Evolutionary conservation across 1,140 invertebrate species (phyloP).

Genomic region (Pollicipes pollicipes): DNA sequence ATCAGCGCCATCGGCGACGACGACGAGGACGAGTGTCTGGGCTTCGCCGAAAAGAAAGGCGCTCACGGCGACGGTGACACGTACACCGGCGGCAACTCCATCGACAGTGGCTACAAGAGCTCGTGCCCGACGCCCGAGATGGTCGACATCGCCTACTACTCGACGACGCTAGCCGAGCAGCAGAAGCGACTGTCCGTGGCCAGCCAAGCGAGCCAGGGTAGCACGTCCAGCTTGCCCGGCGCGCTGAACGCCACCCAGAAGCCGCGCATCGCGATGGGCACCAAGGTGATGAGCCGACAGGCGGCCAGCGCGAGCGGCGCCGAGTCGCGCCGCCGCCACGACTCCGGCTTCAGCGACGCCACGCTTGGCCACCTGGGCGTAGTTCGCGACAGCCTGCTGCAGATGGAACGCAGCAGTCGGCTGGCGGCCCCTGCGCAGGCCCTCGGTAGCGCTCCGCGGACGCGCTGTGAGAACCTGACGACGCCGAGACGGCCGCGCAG

Average conservation of each 20-base stretch:
- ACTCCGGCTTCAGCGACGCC: neutral
- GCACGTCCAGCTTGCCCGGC: conserved; percentile 14
- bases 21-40: conserved; percentile 17
- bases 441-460: no score
- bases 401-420: neutral
- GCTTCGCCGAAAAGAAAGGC: conserved; percentile 11
- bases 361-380: neutral
- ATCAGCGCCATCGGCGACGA: conserved; percentile 26
- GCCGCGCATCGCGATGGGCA: conserved; percentile 28
- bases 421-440: no score
- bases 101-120: conserved; percentile 30
- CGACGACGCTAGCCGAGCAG: conserved; percentile 8
- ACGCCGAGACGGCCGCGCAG: no score
- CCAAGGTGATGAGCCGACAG: conserved; percentile 22
- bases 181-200: conserved; percentile 17
- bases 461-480: no score
- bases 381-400: neutral
- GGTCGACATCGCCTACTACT: conserved; percentile 21
- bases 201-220: conserved; percentile 15
- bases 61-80: conserved; percentile 23
- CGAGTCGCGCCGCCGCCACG: neutral
- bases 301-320: neutral
- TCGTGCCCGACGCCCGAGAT: conserved; percentile 28
- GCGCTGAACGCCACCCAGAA: conserved; percentile 14
- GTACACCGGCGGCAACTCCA: conserved; percentile 28